A percentile compares a stretch with the other conserved stretches of the same genome.
Conservation (phyloP, 2,113 vertebrate genomes). For the Colinus virginianus region DNA sequence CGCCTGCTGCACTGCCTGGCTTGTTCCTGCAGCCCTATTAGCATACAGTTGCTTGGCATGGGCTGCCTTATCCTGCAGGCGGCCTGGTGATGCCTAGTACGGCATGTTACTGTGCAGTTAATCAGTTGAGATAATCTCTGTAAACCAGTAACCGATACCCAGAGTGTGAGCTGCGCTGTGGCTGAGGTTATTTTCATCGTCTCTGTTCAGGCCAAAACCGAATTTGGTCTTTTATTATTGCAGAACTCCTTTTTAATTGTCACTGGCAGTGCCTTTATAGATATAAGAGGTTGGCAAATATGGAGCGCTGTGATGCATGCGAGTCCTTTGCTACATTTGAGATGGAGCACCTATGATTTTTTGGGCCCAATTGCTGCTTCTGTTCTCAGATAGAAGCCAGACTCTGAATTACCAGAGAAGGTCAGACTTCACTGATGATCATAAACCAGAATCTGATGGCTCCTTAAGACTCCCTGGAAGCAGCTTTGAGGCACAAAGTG, state of each 20-base stretch:
- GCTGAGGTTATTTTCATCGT: not conserved
- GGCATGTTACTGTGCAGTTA: conserved; percentile 73
- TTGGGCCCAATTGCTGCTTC: not conserved
- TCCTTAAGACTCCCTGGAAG: not conserved
- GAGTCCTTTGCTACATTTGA: not conserved
- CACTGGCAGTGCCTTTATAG: not conserved
- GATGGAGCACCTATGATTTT: not conserved
- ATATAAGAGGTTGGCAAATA: not conserved
- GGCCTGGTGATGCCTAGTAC: conserved; percentile 50
- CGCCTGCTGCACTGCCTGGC: not conserved
- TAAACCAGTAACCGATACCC: conserved; percentile 73
- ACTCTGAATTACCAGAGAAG: not conserved
- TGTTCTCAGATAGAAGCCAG: fast-evolving
- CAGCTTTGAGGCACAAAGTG: not conserved
- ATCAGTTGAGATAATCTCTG: conserved; percentile 68
- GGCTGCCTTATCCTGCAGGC: not conserved
- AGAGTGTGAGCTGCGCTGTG: not conserved
- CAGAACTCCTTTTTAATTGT: not conserved
- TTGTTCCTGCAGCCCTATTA: not conserved
- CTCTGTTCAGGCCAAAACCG: not conserved
- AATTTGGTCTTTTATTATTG: not conserved
- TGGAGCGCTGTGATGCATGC: not conserved
- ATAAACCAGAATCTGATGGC: not conserved
- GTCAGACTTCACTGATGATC: not conserved
- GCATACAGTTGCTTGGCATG: not conserved